Conservation (phyloP, 2,888 invertebrate species). For the Laspeyria flexula region DNA sequence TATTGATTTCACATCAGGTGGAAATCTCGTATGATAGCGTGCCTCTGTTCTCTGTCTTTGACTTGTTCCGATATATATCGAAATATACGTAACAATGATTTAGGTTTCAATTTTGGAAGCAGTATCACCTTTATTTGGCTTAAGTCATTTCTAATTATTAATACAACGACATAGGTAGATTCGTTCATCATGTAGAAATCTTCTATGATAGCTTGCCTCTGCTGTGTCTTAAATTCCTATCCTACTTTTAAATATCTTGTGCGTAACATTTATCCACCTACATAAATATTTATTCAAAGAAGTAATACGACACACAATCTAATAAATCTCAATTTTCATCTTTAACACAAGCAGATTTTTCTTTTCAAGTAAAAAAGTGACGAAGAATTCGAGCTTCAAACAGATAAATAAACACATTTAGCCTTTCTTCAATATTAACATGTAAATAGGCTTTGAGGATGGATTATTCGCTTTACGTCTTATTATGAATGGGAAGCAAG, state of each 20-base stretch:
- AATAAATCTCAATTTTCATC: too few relatives aligned
- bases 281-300: too few relatives aligned
- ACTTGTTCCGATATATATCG: constrained; percentile 30
- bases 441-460: background rate
- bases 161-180: too few relatives aligned
- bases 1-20: constrained; percentile 62
- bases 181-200: too few relatives aligned
- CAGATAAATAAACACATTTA: background rate
- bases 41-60: constrained; percentile 31
- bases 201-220: too few relatives aligned
- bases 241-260: too few relatives aligned
- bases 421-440: background rate
- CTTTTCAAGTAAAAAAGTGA: too few relatives aligned
- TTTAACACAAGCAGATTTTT: background rate
- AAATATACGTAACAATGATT: constrained; percentile 20
- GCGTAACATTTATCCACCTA: too few relatives aligned
- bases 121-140: background rate
- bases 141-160: too few relatives aligned
- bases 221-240: too few relatives aligned
- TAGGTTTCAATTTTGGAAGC: background rate
- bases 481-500: constrained; percentile 15
- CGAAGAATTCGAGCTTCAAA: too few relatives aligned
- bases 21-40: constrained; percentile 29
- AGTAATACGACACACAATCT: too few relatives aligned
- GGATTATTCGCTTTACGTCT: constrained; percentile 23